Base-by-base conservation (phyloP, 2,113 vertebrate genomes). In the Octodon degus region DNA sequence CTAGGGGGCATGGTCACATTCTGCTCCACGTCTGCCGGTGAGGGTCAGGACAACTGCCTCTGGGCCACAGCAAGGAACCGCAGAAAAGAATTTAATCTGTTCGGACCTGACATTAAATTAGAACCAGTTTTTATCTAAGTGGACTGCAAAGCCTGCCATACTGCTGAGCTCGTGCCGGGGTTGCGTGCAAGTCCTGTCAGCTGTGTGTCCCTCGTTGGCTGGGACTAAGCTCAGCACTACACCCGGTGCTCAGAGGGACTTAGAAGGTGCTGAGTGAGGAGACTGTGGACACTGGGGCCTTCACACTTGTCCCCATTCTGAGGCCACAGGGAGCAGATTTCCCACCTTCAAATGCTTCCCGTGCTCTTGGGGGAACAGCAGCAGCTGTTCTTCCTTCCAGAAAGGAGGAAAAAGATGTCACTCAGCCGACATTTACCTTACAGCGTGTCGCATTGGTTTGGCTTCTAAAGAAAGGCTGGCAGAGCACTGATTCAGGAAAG, bases 401-500 rank as follows among this genome's bases (percentile, higher is more conserved):
- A 95, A 34, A 60, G 82, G 50, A 89, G 94, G 77, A 30, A 34
- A 53, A 93, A 90, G 87, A 37, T 24, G n/a, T 86, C 88, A 84
- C 84, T 96, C 68, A 90, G 86, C 34, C 87, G 93, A 85, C 62
- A 87, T 91, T 96, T 67, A 37, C 58, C 43, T 92, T 40, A 60
- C 8, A 67, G 32, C 85, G 60, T 90, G 95, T 79, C 93, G 32
- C 81, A 89, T 47, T 67, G 95, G 89, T 87, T 55, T 94, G 86
- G 77, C 94, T 96, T 97, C 96, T 86, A 62, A 94, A 92, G 94
- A 96, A 91, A 96, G 62, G 32, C 27, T 97, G 92, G 85, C 67
- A 96, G 94, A 94, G 63, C 79, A 85, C 13, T 50, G 67, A 83
- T 3, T 2, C 20, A 86, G 79, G 53, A 89, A 83, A 93, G 92